phyloP scores from a whole-genome alignment of 2,888 invertebrate species.

The Cheilosia variabilis region DNA sequence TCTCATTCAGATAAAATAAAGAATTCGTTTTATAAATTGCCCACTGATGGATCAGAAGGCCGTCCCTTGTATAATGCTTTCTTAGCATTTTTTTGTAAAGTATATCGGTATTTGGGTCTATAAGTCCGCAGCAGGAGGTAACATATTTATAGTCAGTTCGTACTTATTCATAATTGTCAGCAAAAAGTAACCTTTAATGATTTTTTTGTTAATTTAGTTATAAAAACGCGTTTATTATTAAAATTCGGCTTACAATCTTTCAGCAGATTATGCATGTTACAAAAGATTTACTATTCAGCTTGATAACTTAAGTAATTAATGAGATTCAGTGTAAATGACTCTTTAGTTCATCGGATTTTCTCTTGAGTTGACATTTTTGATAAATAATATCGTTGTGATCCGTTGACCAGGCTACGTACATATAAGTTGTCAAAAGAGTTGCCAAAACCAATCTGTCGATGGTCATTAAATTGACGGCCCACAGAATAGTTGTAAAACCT shows the following conservation, averaged over 20 bases:
- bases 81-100: no score
- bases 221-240: no score
- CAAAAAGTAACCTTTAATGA: not conserved
- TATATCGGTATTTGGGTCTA: no score
- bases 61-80: no score
- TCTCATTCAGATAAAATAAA: no score
- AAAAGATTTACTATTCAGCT: not conserved
- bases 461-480: conserved; percentile 87
- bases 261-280: not conserved
- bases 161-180: no score
- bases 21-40: no score
- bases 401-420: conserved; percentile 86
- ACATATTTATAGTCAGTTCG: no score
- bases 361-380: conserved; percentile 84
- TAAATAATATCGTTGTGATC: conserved; percentile 85
- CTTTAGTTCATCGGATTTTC: conserved; percentile 84
- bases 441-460: conserved; percentile 86
- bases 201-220: not conserved
- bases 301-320: not conserved
- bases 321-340: conserved; percentile 24
- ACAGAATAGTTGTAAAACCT: conserved; percentile 85
- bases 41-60: no score
- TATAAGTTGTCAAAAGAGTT: conserved; percentile 85
- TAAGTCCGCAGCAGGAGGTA: no score
- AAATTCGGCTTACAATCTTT: no score